phyloP scores from a whole-genome alignment of 2,113 vertebrate genomes.

The Pollachius pollachius region DNA sequence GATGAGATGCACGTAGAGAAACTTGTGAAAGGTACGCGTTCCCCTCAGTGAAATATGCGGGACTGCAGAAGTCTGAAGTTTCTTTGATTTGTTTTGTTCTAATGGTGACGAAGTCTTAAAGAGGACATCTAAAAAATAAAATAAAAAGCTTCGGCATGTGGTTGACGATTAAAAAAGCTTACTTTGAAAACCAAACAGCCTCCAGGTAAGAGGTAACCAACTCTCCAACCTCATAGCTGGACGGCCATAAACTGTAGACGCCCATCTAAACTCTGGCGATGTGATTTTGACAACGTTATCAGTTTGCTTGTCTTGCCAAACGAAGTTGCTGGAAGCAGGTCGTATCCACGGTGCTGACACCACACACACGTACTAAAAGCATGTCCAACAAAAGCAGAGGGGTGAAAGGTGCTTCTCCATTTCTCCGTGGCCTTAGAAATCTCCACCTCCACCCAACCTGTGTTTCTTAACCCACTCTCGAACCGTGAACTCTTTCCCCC shows the following conservation, averaged over 20 bases:
- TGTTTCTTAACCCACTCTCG: constrained; percentile 12
- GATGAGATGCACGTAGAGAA: constrained; percentile 12
- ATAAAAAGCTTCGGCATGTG: constrained; percentile 2
- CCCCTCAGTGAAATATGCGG: neutral
- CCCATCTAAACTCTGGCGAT: constrained; percentile 15
- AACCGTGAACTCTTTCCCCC: too few species aligned
- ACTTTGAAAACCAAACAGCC: constrained; percentile 23
- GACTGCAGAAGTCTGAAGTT: neutral
- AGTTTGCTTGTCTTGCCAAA: constrained; percentile 49
- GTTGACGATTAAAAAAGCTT: neutral
- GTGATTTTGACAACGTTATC: constrained; percentile 46
- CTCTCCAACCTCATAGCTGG: constrained; percentile 23
- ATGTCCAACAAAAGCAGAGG: constrained; percentile 34
- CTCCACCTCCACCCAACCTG: constrained; percentile 41
- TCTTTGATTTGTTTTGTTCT: constrained; percentile 8
- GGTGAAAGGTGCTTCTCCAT: constrained; percentile 59
- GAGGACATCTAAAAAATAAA: neutral
- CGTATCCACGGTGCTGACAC: constrained; percentile 45
- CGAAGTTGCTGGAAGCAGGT: constrained; percentile 66
- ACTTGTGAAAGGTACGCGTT: constrained; percentile 50
- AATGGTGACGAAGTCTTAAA: neutral
- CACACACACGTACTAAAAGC: constrained; percentile 41
- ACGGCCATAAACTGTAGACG: constrained; percentile 51
- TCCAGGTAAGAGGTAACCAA: constrained; percentile 21
- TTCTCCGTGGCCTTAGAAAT: constrained; percentile 63